These are phyloP conservation scores for Myzus persicae DNA, from an alignment of 1,140 invertebrate genomes.

Conservation along the genomic window DNA sequence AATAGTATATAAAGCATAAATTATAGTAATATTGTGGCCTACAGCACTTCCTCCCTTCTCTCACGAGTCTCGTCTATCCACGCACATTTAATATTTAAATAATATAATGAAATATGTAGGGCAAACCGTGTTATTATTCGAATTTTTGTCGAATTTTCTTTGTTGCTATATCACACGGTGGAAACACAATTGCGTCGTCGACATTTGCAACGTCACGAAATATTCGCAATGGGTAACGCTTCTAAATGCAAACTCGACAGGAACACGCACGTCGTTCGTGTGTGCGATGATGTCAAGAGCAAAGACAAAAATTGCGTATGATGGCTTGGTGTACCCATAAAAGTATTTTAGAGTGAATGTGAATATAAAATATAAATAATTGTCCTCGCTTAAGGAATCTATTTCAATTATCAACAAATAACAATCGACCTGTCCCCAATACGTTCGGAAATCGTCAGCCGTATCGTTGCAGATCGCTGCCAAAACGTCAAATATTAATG, in stretches of 20 bases:
- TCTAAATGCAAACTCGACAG: background rate
- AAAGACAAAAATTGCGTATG: background rate
- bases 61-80: background rate
- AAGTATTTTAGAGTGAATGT: background rate
- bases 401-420: background rate
- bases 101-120: constrained; percentile 3
- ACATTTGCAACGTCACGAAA: constrained; percentile 14
- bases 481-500: no score
- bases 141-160: constrained; percentile 7
- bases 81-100: background rate
- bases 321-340: background rate
- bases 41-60: background rate
- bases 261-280: background rate
- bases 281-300: background rate
- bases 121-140: background rate
- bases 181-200: background rate
- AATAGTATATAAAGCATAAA: background rate
- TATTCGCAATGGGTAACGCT: background rate
- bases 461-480: no score
- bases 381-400: background rate
- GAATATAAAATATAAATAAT: background rate
- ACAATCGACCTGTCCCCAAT: no score
- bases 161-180: background rate
- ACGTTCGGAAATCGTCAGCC: no score
- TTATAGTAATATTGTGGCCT: background rate